phyloP scores from a whole-genome alignment of 2,113 vertebrate species.

The Menidia beryllina region DNA sequence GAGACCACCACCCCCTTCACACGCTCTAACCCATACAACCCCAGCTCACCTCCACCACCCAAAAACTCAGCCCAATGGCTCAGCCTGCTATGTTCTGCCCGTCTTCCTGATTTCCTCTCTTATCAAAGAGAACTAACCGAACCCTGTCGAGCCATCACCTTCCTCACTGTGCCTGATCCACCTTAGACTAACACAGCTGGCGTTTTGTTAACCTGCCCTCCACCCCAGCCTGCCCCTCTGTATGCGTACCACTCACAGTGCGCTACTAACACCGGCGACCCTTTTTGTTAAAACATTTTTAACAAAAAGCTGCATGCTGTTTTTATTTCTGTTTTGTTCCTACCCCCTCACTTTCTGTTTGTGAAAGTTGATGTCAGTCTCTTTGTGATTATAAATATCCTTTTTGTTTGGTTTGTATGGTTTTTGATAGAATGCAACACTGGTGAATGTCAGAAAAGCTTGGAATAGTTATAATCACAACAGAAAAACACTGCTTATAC shows the following conservation, averaged over 20 bases:
- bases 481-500: constrained; percentile 69
- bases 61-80: constrained; percentile 83
- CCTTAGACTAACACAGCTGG: constrained; percentile 75
- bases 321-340: constrained; percentile 67
- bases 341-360: constrained; percentile 81
- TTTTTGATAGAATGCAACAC: constrained; percentile 77
- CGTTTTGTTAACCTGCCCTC: constrained; percentile 63
- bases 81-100: constrained; percentile 92
- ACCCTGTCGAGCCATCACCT: constrained; percentile 87
- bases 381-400: constrained; percentile 80
- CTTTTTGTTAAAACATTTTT: constrained; percentile 87
- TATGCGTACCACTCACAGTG: constrained; percentile 85
- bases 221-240: constrained; percentile 64
- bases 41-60: constrained; percentile 66
- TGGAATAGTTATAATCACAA: constrained; percentile 82
- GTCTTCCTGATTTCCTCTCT: constrained; percentile 76
- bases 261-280: constrained; percentile 91
- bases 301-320: constrained; percentile 86
- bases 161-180: constrained; percentile 80
- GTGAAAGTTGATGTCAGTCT: constrained; percentile 83
- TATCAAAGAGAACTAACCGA: constrained; percentile 88
- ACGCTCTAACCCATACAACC: constrained; percentile 93
- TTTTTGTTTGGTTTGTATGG: constrained; percentile 67
- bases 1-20: constrained; percentile 80
- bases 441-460: constrained; percentile 78